Evolutionary conservation across 1,140 invertebrate genomes (phyloP).

Genomic region (Drosophila pachea): DNA sequence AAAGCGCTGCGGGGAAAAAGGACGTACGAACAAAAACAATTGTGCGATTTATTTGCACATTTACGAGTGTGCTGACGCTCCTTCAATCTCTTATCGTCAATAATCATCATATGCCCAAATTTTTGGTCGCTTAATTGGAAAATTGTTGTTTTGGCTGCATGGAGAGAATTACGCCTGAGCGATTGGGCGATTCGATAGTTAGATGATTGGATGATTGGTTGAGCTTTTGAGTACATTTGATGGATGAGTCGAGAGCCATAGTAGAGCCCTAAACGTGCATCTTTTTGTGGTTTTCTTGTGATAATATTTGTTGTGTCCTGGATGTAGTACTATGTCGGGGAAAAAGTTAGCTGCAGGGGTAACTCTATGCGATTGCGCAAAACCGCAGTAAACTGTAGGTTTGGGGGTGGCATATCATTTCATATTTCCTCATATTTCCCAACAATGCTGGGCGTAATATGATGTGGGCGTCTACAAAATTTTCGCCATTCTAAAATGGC

Average conservation of each 20-base stretch:
- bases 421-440: slow-evolving; percentile 74
- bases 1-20: not conserved
- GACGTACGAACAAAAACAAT: slow-evolving; percentile 37
- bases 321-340: too few species aligned
- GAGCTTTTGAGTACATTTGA: slow-evolving; percentile 56
- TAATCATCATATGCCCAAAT: slow-evolving; percentile 78
- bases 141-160: slow-evolving; percentile 62
- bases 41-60: slow-evolving; percentile 76
- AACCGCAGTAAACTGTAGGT: not conserved
- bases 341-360: not conserved
- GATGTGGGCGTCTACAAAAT: slow-evolving; percentile 46
- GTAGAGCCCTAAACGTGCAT: slow-evolving; percentile 24
- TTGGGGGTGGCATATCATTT: slow-evolving; percentile 64
- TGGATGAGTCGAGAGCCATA: slow-evolving; percentile 50
- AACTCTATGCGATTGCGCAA: slow-evolving; percentile 55
- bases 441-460: slow-evolving; percentile 24
- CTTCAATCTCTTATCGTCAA: slow-evolving; percentile 69
- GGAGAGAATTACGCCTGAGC: slow-evolving; percentile 60
- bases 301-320: slow-evolving; percentile 62
- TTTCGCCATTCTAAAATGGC: slow-evolving; percentile 50
- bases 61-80: slow-evolving; percentile 39
- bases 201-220: slow-evolving; percentile 50
- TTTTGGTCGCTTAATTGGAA: slow-evolving; percentile 77
- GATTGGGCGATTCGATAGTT: slow-evolving; percentile 52
- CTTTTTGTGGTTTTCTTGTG: slow-evolving; percentile 60